phyloP scores from a whole-genome alignment of 1,140 invertebrate genomes.

The Ooceraea biroi region DNA sequence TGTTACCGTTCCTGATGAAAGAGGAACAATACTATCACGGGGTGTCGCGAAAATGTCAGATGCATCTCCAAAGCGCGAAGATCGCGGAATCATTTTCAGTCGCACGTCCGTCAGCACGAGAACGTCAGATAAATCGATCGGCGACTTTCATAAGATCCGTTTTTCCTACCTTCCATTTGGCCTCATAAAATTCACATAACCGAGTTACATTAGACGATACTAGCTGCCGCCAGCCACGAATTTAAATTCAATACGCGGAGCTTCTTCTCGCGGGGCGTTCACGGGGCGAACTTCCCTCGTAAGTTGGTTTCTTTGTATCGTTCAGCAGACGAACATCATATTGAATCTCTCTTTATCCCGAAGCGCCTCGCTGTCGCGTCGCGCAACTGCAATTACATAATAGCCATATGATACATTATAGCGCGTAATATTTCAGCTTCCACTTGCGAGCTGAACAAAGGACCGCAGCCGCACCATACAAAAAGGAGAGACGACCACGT shows the following conservation, averaged over 20 bases:
- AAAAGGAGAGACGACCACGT: not conserved
- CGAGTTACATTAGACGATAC: conserved; percentile 61
- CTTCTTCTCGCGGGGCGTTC: conserved; percentile 24
- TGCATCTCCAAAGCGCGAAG: conserved; percentile 23
- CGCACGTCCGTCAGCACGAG: conserved; percentile 39
- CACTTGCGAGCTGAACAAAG: not conserved
- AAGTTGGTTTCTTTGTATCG: conserved; percentile 65
- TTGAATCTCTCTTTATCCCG: conserved; percentile 65
- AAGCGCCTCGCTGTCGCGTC: conserved; percentile 25
- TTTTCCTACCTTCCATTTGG: conserved; percentile 57
- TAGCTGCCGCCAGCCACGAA: conserved; percentile 45
- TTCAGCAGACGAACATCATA: conserved; percentile 44
- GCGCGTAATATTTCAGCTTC: conserved; percentile 11
- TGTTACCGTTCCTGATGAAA: not conserved
- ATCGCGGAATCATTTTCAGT: conserved; percentile 50
- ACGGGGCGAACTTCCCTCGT: conserved; percentile 26
- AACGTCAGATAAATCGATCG: conserved; percentile 59
- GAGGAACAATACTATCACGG: not conserved
- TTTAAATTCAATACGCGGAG: conserved; percentile 54
- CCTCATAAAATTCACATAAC: conserved; percentile 62
- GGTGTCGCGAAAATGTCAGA: not conserved
- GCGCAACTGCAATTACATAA: conserved; percentile 63
- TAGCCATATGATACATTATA: conserved; percentile 35
- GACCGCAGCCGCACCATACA: not conserved
- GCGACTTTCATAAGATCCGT: conserved; percentile 51